Conservation (phyloP, 2,113 vertebrate species). For the Gambusia affinis region DNA sequence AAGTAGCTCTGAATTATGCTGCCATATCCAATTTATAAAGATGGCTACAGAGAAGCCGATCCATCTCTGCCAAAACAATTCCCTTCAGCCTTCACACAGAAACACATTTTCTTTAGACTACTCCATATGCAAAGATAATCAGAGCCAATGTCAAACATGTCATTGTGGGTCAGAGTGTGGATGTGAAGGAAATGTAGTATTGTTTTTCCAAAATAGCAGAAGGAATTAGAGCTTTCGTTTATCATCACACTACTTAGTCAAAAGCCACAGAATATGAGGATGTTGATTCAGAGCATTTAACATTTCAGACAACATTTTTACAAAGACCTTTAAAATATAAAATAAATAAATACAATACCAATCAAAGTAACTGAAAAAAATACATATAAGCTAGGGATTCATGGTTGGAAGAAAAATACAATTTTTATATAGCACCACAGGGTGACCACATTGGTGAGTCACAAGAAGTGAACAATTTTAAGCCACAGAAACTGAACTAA, state of each 20-base stretch:
- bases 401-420: no score
- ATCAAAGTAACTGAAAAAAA: no score
- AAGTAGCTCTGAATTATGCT: slow-evolving; percentile 57
- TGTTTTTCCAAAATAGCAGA: background rate
- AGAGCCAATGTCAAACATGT: slow-evolving; percentile 6
- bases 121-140: slow-evolving; percentile 3
- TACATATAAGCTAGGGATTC: no score
- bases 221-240: background rate
- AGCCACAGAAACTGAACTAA: no score
- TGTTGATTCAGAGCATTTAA: background rate
- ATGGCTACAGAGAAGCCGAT: slow-evolving; percentile 53
- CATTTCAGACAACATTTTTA: background rate
- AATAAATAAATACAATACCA: background rate
- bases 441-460: no score
- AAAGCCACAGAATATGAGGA: background rate
- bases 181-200: background rate
- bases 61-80: slow-evolving; percentile 59
- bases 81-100: slow-evolving; percentile 43
- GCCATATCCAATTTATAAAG: slow-evolving; percentile 60
- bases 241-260: background rate
- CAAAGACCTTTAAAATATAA: background rate
- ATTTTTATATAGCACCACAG: no score
- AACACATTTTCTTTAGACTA: slow-evolving; percentile 22
- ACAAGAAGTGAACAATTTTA: no score
- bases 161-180: slow-evolving; percentile 2